Conservation (phyloP, 1,140 invertebrate species). For the Diachasmimorpha longicaudata region DNA sequence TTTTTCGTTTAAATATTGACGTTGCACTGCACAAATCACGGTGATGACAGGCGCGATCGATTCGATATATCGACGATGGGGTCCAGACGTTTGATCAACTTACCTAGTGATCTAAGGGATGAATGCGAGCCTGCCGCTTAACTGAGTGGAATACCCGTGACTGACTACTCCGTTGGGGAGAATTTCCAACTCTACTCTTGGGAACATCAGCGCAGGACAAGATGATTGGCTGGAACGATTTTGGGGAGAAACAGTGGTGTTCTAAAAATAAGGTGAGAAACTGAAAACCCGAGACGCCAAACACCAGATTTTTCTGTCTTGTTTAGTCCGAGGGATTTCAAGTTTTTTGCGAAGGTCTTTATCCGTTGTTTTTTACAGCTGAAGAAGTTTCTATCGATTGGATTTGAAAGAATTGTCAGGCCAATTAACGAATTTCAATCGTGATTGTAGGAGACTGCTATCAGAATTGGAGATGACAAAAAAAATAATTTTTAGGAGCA, state of each 20-base stretch:
- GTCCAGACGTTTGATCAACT: conserved; percentile 5
- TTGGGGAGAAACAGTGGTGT: conserved; percentile 27
- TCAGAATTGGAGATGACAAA: not conserved
- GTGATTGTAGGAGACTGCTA: not conserved
- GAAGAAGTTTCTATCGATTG: not conserved
- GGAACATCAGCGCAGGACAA: conserved; percentile 24
- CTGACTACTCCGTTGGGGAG: conserved; percentile 30
- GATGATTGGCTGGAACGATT: conserved; percentile 37
- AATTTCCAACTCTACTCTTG: conserved; percentile 22
- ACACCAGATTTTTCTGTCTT: not conserved
- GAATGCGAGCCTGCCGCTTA: conserved; percentile 24
- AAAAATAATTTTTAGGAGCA: no score
- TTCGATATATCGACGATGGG: not conserved
- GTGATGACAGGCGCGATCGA: not conserved
- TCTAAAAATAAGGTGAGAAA: conserved; percentile 36
- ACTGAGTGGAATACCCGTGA: conserved; percentile 29
- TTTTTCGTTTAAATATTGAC: not conserved
- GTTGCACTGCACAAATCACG: not conserved
- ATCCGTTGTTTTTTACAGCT: not conserved
- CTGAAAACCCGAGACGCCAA: conserved; percentile 29
- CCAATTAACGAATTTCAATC: no score
- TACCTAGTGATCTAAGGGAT: conserved; percentile 28
- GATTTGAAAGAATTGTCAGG: not conserved
- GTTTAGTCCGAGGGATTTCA: not conserved
- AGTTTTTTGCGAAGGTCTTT: not conserved